phyloP scores from a whole-genome alignment of 2,888 invertebrate genomes.

The Drosophila neoperkinsi region DNA sequence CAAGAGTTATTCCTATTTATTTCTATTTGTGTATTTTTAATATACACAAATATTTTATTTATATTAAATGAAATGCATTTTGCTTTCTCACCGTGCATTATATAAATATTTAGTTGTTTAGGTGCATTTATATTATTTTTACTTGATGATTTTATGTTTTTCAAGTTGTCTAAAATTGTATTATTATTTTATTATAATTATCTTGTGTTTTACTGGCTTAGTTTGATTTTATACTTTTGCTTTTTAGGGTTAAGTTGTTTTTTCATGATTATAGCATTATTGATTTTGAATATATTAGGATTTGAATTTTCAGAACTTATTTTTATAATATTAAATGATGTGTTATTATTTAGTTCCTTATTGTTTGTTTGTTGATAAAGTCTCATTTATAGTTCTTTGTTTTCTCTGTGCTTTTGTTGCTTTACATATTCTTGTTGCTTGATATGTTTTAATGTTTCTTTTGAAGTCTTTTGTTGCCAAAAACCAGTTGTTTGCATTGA shows the following conservation, averaged over 20 bases:
- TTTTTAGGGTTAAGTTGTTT: neutral
- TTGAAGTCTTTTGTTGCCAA: slow-evolving; percentile 59
- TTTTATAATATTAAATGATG: neutral
- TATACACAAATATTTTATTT: neutral
- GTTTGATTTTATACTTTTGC: neutral
- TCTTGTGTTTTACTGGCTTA: neutral
- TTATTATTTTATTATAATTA: neutral
- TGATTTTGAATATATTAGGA: neutral
- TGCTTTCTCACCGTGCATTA: neutral
- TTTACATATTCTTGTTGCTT: neutral
- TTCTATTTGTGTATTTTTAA: neutral
- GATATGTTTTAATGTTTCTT: neutral
- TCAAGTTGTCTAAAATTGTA: neutral
- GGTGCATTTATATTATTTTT: neutral
- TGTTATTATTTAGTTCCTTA: slow-evolving; percentile 1
- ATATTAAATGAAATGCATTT: neutral
- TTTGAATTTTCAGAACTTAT: neutral
- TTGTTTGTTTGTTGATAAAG: neutral
- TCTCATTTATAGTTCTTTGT: neutral
- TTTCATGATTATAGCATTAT: neutral
- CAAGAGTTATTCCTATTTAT: neutral
- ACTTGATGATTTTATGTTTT: neutral
- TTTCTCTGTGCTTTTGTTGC: neutral
- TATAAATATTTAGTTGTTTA: neutral
- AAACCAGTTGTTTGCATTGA: slow-evolving; percentile 85